These are phyloP conservation scores for Drosophila anomalata DNA, from an alignment of 2,888 invertebrate species.

Conservation along the genomic window DNA sequence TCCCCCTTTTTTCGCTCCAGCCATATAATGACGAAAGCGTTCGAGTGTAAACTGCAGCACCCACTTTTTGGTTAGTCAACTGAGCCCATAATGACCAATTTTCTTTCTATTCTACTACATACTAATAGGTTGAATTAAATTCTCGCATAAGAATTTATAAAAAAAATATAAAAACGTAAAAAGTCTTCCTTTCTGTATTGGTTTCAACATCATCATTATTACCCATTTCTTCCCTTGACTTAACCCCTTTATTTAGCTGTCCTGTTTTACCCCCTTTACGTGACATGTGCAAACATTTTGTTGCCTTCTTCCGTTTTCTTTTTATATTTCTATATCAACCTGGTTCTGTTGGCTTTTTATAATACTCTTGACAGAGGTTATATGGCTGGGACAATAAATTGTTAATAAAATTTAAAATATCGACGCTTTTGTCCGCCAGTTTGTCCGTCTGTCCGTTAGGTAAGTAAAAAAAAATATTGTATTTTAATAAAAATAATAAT, in stretches of 20 bases:
- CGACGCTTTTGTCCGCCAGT: no score
- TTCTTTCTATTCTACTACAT: background rate
- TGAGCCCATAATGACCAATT: slow-evolving; percentile 15
- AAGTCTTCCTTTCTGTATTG: background rate
- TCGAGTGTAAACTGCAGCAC: slow-evolving; percentile 63
- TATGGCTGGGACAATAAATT: background rate
- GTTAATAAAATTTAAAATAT: no score
- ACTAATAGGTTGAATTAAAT: background rate
- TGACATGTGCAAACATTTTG: slow-evolving; percentile 15
- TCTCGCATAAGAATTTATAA: background rate
- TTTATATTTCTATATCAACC: slow-evolving; percentile 1
- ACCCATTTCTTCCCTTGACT: background rate
- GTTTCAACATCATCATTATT: background rate
- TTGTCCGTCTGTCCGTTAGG: no score
- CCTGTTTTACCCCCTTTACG: background rate
- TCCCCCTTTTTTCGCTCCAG: slow-evolving; percentile 8
- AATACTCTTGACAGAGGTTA: background rate
- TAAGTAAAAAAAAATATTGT: no score
- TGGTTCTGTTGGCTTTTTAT: background rate
- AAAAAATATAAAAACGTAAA: background rate
- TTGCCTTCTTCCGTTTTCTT: background rate
- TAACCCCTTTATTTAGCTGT: background rate
- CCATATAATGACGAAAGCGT: slow-evolving; percentile 38
- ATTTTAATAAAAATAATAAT: no score
- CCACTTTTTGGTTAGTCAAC: slow-evolving; percentile 42